Evolutionary conservation across 2,113 vertebrate genomes (phyloP).

Genomic region (Erythrolamprus reginae): DNA sequence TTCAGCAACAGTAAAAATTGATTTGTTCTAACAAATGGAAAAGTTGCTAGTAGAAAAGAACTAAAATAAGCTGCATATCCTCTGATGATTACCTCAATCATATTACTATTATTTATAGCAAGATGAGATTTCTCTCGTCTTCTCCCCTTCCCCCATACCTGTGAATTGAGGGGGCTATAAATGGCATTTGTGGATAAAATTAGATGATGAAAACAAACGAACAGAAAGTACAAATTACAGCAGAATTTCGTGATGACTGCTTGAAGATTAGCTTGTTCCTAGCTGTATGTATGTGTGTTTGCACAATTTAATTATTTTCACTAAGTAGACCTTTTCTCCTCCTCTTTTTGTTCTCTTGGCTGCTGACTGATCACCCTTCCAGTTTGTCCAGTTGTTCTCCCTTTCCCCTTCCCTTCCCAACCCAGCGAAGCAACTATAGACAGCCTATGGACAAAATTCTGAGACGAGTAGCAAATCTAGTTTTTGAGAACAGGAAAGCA

Average conservation of each 20-base stretch:
- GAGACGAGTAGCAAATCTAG: neutral
- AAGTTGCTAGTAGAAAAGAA: neutral
- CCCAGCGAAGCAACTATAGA: neutral
- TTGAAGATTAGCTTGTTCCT: neutral
- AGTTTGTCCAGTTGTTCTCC: neutral
- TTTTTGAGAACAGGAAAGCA: neutral
- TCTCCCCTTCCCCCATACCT: neutral
- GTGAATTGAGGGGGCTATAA: neutral
- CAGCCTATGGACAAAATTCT: neutral
- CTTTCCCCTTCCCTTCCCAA: neutral
- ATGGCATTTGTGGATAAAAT: neutral
- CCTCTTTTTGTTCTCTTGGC: neutral
- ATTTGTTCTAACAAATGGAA: neutral
- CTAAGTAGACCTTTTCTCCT: neutral
- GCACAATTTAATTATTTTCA: neutral
- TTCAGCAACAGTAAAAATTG: neutral
- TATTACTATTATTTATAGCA: neutral
- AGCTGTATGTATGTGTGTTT: neutral
- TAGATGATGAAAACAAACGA: neutral
- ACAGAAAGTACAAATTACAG: neutral
- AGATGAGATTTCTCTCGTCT: neutral
- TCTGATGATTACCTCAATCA: neutral
- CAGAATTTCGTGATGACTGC: neutral
- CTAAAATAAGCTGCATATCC: neutral
- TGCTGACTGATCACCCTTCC: neutral